These are phyloP conservation scores for Andricus grossulariae DNA, from an alignment of 1,140 invertebrate species.

Conservation along the genomic window DNA sequence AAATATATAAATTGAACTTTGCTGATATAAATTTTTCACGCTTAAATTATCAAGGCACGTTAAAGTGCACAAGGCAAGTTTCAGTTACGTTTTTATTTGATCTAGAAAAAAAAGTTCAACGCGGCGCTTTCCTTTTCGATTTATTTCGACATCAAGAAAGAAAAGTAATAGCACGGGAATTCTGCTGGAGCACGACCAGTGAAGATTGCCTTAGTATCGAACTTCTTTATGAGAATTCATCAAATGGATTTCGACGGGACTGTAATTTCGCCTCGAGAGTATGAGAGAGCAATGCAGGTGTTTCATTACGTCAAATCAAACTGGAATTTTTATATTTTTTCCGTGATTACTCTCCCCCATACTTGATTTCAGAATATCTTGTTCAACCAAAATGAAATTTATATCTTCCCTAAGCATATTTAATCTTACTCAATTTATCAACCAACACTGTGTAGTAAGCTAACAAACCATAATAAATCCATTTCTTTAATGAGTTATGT, in stretches of 20 bases:
- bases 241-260: constrained; percentile 29
- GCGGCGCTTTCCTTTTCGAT: constrained; percentile 25
- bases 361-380: neutral
- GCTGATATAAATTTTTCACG: neutral
- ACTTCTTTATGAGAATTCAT: constrained; percentile 32
- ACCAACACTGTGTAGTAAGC: no score
- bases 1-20: neutral
- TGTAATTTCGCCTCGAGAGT: constrained; percentile 12
- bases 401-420: no score
- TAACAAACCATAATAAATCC: no score
- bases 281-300: constrained; percentile 7
- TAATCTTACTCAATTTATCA: no score
- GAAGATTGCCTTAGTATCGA: constrained; percentile 25
- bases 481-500: no score
- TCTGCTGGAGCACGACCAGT: constrained; percentile 3
- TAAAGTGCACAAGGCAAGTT: constrained; percentile 19
- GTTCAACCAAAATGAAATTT: no score
- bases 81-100: constrained; percentile 15
- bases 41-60: neutral
- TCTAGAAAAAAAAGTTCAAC: constrained; percentile 13
- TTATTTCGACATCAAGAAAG: constrained; percentile 24
- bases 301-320: constrained; percentile 10
- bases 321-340: constrained; percentile 17
- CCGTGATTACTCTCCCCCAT: neutral
- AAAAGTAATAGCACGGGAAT: constrained; percentile 21